These are phyloP conservation scores for Drosophila kurseongensis DNA, from an alignment of 1,140 invertebrate species.

Conservation along the genomic window DNA sequence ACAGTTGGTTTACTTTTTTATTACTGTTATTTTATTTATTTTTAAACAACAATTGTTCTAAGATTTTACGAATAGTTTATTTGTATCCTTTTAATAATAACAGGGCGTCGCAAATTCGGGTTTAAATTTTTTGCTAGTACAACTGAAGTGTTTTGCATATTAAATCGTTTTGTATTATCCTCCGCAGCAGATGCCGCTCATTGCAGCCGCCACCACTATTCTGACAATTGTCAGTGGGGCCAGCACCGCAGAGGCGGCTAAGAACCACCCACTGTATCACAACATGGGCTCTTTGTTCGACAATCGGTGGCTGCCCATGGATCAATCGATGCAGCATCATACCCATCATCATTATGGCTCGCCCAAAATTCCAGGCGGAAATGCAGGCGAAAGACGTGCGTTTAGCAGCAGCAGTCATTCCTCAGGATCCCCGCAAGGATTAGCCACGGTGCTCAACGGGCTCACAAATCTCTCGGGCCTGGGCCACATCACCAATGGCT, in stretches of 20 bases:
- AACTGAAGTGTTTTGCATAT: slow-evolving; percentile 26
- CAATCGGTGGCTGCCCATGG: slow-evolving; percentile 66
- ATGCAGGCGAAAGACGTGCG: slow-evolving; percentile 26
- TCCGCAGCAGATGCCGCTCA: slow-evolving; percentile 58
- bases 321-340: slow-evolving; percentile 34
- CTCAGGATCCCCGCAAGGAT: slow-evolving; percentile 16
- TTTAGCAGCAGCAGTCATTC: slow-evolving; percentile 31
- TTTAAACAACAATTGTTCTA: no score
- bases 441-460: slow-evolving; percentile 66
- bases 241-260: slow-evolving; percentile 13
- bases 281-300: slow-evolving; percentile 51
- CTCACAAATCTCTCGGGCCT: slow-evolving; percentile 78
- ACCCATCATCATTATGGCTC: slow-evolving; percentile 47
- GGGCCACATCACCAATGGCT: slow-evolving; percentile 76
- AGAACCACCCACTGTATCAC: slow-evolving; percentile 31
- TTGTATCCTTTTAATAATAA: no score
- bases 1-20: no score
- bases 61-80: no score
- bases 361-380: slow-evolving; percentile 6
- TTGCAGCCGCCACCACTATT: slow-evolving; percentile 58
- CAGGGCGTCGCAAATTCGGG: no score
- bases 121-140: no score
- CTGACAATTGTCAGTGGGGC: slow-evolving; percentile 48
- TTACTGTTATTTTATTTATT: no score
- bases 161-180: slow-evolving; percentile 30